These are phyloP conservation scores for Apistogramma diplotaenia DNA, from an alignment of 2,113 vertebrate species.

Conservation along the genomic window DNA sequence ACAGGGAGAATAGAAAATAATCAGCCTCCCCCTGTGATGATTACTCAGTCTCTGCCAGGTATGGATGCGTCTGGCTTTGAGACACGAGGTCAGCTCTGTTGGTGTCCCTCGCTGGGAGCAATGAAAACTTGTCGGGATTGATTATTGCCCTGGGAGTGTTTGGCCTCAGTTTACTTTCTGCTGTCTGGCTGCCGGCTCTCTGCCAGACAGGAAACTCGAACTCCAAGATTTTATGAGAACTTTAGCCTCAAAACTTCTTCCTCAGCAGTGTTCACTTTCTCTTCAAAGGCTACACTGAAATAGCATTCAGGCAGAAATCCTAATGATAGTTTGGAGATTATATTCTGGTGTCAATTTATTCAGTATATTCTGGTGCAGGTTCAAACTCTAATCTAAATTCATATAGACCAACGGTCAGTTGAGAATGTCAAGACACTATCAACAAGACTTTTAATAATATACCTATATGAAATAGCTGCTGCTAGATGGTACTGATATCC, in stretches of 20 bases:
- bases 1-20: constrained; percentile 22
- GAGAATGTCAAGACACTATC: not conserved
- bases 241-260: constrained; percentile 8
- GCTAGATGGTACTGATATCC: not conserved
- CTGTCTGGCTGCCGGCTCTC: not conserved
- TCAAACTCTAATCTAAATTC: not conserved
- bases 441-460: not conserved
- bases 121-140: constrained; percentile 52
- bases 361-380: not conserved
- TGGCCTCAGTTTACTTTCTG: constrained; percentile 45
- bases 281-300: not conserved
- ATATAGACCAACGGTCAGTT: not conserved
- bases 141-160: constrained; percentile 58
- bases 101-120: constrained; percentile 30
- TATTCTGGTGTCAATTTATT: not conserved
- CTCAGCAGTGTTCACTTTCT: not conserved
- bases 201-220: constrained; percentile 33
- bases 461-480: not conserved
- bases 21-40: constrained; percentile 33
- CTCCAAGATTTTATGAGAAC: constrained; percentile 22
- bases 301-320: not conserved
- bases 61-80: constrained; percentile 47
- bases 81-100: constrained; percentile 46
- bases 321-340: not conserved
- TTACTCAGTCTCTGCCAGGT: constrained; percentile 37